These are phyloP conservation scores for Ictalurus furcatus DNA, from an alignment of 2,113 vertebrate species.

Conservation along the genomic window DNA sequence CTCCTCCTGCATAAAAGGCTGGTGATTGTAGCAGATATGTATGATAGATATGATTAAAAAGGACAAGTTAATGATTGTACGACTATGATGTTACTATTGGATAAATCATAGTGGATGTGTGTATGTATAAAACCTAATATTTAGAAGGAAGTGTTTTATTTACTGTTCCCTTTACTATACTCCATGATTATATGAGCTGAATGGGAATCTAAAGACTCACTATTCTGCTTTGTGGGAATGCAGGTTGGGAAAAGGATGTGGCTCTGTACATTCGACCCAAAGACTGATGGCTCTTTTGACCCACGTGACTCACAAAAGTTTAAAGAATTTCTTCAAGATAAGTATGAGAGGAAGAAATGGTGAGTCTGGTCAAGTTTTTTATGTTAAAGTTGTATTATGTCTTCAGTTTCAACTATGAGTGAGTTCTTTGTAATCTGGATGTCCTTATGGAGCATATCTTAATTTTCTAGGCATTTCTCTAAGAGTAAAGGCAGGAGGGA, in stretches of 20 bases:
- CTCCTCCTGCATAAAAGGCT: conserved; percentile 27
- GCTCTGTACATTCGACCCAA: conserved; percentile 84
- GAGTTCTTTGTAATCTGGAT: no score
- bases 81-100: not conserved
- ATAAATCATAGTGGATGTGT: conserved; percentile 9
- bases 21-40: conserved; percentile 20
- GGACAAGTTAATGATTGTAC: not conserved
- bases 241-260: conserved; percentile 86
- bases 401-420: not conserved
- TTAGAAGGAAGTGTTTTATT: not conserved
- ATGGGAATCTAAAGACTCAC: not conserved
- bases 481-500: conserved; percentile 77
- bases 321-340: conserved; percentile 91
- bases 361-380: conserved; percentile 58
- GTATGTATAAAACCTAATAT: not conserved
- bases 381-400: not conserved
- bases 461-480: conserved; percentile 79
- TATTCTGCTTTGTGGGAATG: conserved; percentile 5
- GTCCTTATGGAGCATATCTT: not conserved
- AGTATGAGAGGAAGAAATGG: conserved; percentile 92
- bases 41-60: conserved; percentile 10
- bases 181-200: not conserved
- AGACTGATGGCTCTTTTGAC: conserved; percentile 80
- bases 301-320: conserved; percentile 86
- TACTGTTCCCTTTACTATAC: not conserved